Conservation (phyloP, 2,113 vertebrate genomes). For the Octodon degus region DNA sequence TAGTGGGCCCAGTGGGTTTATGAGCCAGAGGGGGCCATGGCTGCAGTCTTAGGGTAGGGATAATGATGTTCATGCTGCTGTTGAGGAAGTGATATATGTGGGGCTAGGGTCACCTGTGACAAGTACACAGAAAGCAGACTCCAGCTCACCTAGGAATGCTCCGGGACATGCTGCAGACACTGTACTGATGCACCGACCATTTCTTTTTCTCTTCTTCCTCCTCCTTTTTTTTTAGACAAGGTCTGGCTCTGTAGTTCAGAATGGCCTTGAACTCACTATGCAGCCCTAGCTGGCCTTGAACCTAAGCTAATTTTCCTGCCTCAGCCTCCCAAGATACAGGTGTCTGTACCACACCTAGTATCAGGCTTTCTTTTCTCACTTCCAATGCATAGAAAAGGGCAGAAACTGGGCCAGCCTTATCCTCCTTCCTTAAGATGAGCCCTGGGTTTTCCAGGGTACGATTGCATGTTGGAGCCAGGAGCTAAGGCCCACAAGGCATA, state of each 20-base stretch:
- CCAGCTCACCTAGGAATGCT: background rate
- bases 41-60: background rate
- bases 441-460: too few species aligned
- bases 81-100: background rate
- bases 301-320: background rate
- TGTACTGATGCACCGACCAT: background rate
- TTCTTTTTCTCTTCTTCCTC: too few species aligned
- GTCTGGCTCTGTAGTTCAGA: background rate
- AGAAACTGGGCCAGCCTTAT: background rate
- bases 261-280: too few species aligned
- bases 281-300: too few species aligned
- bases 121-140: background rate
- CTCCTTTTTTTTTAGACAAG: background rate
- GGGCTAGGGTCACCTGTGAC: background rate
- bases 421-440: background rate
- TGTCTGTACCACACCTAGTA: rapidly evolving
- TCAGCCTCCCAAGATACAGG: background rate
- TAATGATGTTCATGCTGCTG: background rate
- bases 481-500: background rate
- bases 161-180: too few species aligned
- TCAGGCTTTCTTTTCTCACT: background rate
- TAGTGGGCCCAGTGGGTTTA: background rate
- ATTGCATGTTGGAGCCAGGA: too few species aligned
- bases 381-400: background rate
- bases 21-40: background rate